These are phyloP conservation scores for Sphecodes monilicornis DNA, from an alignment of 2,888 invertebrate genomes.

Conservation along the genomic window DNA sequence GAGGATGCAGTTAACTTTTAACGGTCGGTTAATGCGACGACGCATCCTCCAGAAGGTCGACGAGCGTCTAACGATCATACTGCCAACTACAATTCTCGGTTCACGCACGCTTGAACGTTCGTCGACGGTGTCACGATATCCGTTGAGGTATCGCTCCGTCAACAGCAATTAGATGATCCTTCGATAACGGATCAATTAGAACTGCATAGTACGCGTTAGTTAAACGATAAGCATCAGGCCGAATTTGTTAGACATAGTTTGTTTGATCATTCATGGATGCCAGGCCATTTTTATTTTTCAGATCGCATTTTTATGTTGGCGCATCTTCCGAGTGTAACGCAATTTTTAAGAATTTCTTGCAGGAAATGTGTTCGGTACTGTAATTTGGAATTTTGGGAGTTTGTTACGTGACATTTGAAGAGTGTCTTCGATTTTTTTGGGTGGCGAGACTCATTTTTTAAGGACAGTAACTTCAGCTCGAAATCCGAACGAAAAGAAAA, in stretches of 20 bases:
- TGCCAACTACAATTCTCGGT: background rate
- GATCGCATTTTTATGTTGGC: no score
- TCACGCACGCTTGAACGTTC: background rate
- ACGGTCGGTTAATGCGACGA: conserved; percentile 49
- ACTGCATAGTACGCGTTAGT: no score
- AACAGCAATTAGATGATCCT: background rate
- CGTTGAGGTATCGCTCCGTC: background rate
- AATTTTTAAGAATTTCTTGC: no score
- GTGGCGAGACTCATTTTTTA: no score
- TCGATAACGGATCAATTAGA: background rate
- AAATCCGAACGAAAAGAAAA: background rate
- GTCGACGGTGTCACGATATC: no score
- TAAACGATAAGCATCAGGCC: no score
- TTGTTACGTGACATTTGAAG: background rate
- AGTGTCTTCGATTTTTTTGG: no score
- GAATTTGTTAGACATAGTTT: no score
- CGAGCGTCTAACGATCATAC: background rate
- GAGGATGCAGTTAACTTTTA: conserved; percentile 53
- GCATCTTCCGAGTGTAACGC: no score
- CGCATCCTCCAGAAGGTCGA: conserved; percentile 21
- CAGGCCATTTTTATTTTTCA: background rate
- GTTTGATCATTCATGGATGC: no score
- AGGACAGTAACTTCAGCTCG: background rate
- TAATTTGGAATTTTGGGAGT: background rate
- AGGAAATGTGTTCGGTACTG: no score